Base-by-base conservation (phyloP, 2,113 vertebrate species). In the Hipposideros armiger region DNA sequence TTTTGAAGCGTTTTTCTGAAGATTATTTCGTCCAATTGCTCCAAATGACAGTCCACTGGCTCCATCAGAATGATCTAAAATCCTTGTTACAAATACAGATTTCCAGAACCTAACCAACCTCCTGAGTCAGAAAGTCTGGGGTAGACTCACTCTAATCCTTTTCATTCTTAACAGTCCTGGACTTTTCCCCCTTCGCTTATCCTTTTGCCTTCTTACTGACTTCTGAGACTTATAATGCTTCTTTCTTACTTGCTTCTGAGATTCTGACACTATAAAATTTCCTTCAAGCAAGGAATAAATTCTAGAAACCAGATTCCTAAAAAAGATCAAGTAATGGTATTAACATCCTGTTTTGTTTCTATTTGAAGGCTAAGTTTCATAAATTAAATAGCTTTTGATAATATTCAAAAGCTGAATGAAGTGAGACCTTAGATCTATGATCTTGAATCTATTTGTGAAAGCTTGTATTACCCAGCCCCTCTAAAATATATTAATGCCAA, bases 391-490 rank as follows among this genome's bases (percentile, higher is more conserved):
- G 54, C 32, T 89, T 70, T 64, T 76, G 77, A 84, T 66, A 86
- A 77, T 24, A 70, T 42, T 93, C 6, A 89, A 77, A 84, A 77
- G 30, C 45, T 70, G 77, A 84, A 77, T 62, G 42, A 74, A 76
- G 64, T 22, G 42, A 88, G 32, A 84, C 15, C 60, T 66, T 40
- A 30, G 56, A 74, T 82, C 40, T 19, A 36, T 28, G 20, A 15
- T 30, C 78, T 85, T 72, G 42, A 36, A 84, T 64, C 45, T 47
- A 32, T 90, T 92, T 84, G 73, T 77, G 42, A 95, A 70, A 16
- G 30, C 20, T 78, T 17, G 47, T 64, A 80, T n/a, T 77, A 95
- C 32, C 17, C 13, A 78, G 66, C 36, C 5, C 17, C 60, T 66
- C 54, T 67, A 58, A 96, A 93, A 58, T 67, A 58, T n/a, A 28